These are phyloP conservation scores for Rattus norvegicus DNA, from an alignment of 2,113 vertebrate species.

Conservation along the genomic window DNA sequence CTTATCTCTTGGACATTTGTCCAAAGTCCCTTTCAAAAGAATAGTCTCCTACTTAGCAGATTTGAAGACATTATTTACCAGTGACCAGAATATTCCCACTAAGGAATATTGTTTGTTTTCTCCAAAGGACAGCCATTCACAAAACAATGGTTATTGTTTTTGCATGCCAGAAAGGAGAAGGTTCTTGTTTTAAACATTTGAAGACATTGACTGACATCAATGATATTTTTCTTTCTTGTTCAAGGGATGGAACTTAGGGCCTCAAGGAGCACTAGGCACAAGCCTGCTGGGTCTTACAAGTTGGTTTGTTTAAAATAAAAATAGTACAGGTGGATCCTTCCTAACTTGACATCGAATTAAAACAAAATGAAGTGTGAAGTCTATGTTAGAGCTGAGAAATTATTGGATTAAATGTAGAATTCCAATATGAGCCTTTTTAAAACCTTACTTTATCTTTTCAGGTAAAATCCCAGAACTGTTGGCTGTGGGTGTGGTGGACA, in stretches of 20 bases:
- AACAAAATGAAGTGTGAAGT: background rate
- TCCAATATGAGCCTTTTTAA: background rate
- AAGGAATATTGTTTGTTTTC: background rate
- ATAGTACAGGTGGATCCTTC: background rate
- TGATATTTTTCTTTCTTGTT: background rate
- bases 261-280: background rate
- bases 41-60: background rate
- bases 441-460: constrained; percentile 72
- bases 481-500: constrained; percentile 84
- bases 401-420: background rate
- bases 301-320: background rate
- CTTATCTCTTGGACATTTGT: background rate
- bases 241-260: background rate
- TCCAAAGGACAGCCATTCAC: background rate
- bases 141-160: background rate
- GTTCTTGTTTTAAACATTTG: background rate
- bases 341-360: background rate
- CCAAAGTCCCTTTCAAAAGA: background rate
- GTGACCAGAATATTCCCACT: background rate
- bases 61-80: background rate
- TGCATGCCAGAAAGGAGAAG: background rate
- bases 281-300: background rate
- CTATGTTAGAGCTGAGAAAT: background rate
- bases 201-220: background rate
- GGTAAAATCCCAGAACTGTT: constrained; percentile 94